Base-by-base conservation (phyloP, 2,113 vertebrate genomes). In the Chaetura pelagica region DNA sequence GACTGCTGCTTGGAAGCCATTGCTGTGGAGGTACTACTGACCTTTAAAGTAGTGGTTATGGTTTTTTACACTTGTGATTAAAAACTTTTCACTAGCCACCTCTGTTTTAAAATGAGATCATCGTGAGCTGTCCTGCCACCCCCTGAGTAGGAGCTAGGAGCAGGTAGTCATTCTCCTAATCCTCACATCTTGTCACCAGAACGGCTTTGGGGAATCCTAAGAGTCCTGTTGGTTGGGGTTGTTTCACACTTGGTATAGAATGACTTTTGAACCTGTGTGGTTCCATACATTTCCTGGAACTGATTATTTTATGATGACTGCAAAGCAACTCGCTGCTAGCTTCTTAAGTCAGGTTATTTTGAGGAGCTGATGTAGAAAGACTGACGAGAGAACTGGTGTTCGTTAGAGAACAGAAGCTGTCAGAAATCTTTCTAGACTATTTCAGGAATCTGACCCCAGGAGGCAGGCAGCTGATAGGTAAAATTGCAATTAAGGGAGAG, bases 381-480 rank as follows among this genome's bases (percentile, higher is more conserved):
- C 21, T 71, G 57, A 67, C 38, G 66, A 29, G 81, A 91, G 76
- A 90, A 27, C 34, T 7, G 30, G 23, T 78, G 54, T 76, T 86
- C 1, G 0, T 74, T 83, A 71, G 34, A 77, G 79, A 88, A 79
- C 38, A 67, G 75, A 93, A 77, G 62, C 48, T 68, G 29, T 82
- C 35, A 74, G 69, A 29, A 54, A 62, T 79, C 30, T 12, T 48
- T 81, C 9, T 64, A 48, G 80, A 85, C 21, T 55, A 4, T 57
- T 90, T 59, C 40, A 81, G 77, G 76, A 66, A 89, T 59, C 48
- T 91, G 92, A 88, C 26, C 34, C 55, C 24, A 40, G 44, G 29
- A 94, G 92, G 64, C 52, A 96, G 83, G 44, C 75, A 93, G 85
- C 44, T 49, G 68, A 24, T 92, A 97, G 96, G 85, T 71, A 51